Evolutionary conservation across 2,888 invertebrate genomes (phyloP).

Genomic region (Ectobius pallidus): DNA sequence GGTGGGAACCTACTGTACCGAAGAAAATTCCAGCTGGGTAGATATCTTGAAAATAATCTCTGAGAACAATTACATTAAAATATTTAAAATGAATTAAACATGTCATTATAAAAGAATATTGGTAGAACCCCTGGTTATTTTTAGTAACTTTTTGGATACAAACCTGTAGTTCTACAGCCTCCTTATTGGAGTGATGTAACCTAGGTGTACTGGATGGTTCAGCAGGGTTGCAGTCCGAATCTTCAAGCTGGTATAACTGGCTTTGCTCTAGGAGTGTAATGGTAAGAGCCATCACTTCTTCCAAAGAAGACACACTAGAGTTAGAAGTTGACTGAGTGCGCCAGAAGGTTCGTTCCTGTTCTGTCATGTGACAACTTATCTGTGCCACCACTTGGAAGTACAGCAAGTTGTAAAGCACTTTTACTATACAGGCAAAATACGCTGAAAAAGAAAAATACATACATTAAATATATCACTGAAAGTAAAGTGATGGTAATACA

Average conservation of each 20-base stretch:
- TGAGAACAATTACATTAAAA: too few relatives aligned
- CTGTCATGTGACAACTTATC: constrained; percentile 71
- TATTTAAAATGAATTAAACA: too few relatives aligned
- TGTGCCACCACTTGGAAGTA: constrained; percentile 89
- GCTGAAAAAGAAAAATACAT: constrained; percentile 61
- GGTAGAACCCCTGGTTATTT: too few relatives aligned
- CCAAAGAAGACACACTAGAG: constrained; percentile 51
- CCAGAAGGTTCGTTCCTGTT: constrained; percentile 62
- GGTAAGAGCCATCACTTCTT: constrained; percentile 55
- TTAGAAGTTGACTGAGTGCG: constrained; percentile 40
- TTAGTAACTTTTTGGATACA: too few relatives aligned
- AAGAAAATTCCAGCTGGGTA: too few relatives aligned
- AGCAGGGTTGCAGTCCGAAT: neutral
- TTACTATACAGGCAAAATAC: constrained; percentile 86
- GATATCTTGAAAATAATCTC: too few relatives aligned
- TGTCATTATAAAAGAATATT: too few relatives aligned
- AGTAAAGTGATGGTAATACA: too few relatives aligned
- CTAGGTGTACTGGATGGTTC: neutral
- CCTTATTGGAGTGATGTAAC: neutral
- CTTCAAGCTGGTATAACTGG: constrained; percentile 59
- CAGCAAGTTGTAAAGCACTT: constrained; percentile 84
- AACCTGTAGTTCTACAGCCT: neutral
- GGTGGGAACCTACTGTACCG: too few relatives aligned
- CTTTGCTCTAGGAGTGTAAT: constrained; percentile 61
- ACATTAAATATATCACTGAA: too few relatives aligned